These are phyloP conservation scores for Cetonia aurata DNA, from an alignment of 2,888 invertebrate species.

Conservation along the genomic window DNA sequence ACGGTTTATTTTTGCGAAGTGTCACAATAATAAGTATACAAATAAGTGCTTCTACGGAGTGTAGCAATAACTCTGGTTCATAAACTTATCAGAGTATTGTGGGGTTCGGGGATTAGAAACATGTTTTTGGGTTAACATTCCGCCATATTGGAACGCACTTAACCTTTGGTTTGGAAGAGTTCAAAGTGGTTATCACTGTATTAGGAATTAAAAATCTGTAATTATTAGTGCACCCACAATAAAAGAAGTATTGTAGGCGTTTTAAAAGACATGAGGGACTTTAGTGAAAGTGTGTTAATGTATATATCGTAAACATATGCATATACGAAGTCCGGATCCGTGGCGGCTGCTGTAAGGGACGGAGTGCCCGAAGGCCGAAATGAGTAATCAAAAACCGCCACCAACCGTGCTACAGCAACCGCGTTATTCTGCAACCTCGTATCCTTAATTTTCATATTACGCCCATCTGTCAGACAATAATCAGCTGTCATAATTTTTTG, in stretches of 20 bases:
- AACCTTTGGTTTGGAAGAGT: conserved; percentile 66
- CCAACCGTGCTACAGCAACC: conserved; percentile 73
- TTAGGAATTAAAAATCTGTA: conserved; percentile 56
- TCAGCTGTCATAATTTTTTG: conserved; percentile 53
- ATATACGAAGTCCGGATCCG: conserved; percentile 63
- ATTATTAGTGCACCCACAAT: conserved; percentile 55
- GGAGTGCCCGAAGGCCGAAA: conserved; percentile 73
- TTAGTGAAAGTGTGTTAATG: conserved; percentile 61
- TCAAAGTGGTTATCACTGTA: conserved; percentile 59
- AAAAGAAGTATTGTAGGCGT: conserved; percentile 47
- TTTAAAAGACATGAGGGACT: conserved; percentile 57
- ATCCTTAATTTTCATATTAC: conserved; percentile 70
- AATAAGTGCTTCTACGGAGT: conserved; percentile 44
- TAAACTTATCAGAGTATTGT: conserved; percentile 48
- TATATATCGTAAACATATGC: conserved; percentile 65
- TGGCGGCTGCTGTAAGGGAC: conserved; percentile 74
- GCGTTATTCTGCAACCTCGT: conserved; percentile 71
- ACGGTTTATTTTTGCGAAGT: conserved; percentile 63
- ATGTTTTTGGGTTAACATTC: conserved; percentile 66
- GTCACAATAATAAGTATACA: conserved; percentile 61
- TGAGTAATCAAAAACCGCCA: conserved; percentile 78
- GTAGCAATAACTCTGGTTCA: conserved; percentile 41
- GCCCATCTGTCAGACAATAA: conserved; percentile 62
- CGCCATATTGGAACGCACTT: conserved; percentile 67
- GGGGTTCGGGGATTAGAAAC: conserved; percentile 56